phyloP scores from a whole-genome alignment of 2,888 invertebrate species.

The Gasteruption jaculator region DNA sequence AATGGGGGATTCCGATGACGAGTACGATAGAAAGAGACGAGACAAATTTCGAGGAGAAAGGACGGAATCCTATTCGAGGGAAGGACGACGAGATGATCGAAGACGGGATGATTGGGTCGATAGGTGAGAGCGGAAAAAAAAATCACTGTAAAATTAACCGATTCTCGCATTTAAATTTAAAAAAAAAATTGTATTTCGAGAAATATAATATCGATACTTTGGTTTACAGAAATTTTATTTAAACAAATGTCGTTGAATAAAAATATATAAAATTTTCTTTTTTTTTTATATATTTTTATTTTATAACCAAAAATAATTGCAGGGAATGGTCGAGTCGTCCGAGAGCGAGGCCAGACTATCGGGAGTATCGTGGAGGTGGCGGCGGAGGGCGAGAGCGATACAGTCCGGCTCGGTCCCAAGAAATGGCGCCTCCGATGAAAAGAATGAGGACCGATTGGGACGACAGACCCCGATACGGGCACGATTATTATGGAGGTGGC shows the following conservation, averaged over 20 bases:
- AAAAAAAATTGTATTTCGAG: constrained; percentile 5
- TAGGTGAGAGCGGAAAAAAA: constrained; percentile 51
- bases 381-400: constrained; percentile 61
- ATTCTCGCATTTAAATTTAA: constrained; percentile 5
- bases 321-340: constrained; percentile 57
- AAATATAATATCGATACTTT: neutral
- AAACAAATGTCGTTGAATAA: too few species aligned
- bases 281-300: neutral
- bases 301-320: constrained; percentile 23
- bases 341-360: constrained; percentile 71
- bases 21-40: constrained; percentile 89
- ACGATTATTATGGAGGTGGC: constrained; percentile 37
- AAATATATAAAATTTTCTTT: too few species aligned
- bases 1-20: constrained; percentile 98
- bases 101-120: constrained; percentile 80
- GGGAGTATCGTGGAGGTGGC: constrained; percentile 70
- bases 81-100: constrained; percentile 70
- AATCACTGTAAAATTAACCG: neutral
- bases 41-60: constrained; percentile 96
- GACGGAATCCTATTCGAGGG: constrained; percentile 60
- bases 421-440: constrained; percentile 73
- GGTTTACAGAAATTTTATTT: neutral
- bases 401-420: constrained; percentile 67
- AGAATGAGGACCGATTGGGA: constrained; percentile 74
- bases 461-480: constrained; percentile 46